Evolutionary conservation across 1,140 invertebrate species (phyloP).

Genomic region (Ceratosolen fusciceps): DNA sequence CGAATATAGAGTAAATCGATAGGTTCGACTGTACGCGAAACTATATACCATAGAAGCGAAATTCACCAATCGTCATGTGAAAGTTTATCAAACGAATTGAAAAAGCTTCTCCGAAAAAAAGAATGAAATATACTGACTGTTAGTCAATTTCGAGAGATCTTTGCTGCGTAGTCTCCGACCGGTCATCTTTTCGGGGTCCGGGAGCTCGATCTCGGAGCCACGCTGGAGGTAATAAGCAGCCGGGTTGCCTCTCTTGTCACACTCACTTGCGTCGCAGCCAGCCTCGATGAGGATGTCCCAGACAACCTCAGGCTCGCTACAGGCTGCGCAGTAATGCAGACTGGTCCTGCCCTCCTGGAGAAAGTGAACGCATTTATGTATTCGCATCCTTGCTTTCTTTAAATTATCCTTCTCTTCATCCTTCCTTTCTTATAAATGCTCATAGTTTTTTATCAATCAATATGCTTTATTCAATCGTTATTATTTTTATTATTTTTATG

Average conservation of each 20-base stretch:
- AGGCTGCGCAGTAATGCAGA: slow-evolving; percentile 84
- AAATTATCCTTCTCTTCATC: not conserved
- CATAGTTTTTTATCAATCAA: too few species aligned
- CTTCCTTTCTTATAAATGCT: too few species aligned
- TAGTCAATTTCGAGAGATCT: not conserved
- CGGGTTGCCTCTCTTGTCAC: slow-evolving; percentile 79
- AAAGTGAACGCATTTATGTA: not conserved
- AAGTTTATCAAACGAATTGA: too few species aligned
- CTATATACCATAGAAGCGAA: too few species aligned
- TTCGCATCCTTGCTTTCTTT: not conserved
- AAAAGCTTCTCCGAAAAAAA: too few species aligned
- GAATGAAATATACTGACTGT: slow-evolving; percentile 42
- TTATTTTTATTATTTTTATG: too few species aligned
- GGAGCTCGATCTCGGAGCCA: slow-evolving; percentile 74
- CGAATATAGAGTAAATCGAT: too few species aligned
- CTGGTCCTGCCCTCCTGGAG: slow-evolving; percentile 81
- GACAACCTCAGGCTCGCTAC: slow-evolving; percentile 75
- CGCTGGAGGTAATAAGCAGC: slow-evolving; percentile 80
- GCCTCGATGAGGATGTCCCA: slow-evolving; percentile 78
- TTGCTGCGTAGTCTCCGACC: slow-evolving; percentile 50
- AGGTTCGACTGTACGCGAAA: too few species aligned
- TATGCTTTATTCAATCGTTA: too few species aligned
- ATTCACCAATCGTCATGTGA: too few species aligned
- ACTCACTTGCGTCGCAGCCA: slow-evolving; percentile 77
- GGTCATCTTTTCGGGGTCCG: slow-evolving; percentile 70